These are phyloP conservation scores for Chironomus tepperi DNA, from an alignment of 1,140 invertebrate genomes.

Conservation along the genomic window DNA sequence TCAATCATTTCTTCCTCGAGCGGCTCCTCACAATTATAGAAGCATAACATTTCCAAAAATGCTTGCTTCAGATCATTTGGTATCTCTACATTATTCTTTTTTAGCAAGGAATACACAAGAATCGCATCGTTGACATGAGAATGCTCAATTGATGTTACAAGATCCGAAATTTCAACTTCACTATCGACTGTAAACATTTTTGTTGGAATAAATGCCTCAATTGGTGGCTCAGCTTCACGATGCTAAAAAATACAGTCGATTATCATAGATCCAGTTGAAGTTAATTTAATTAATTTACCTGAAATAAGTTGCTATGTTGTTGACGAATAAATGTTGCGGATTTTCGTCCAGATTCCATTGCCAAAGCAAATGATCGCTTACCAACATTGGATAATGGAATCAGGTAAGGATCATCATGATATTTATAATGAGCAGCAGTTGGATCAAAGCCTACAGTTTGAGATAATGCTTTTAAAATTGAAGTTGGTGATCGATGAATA, in stretches of 20 bases:
- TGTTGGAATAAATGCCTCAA: conserved; percentile 61
- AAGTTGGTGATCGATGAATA: conserved; percentile 66
- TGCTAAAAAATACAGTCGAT: conserved; percentile 32
- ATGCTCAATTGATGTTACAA: conserved; percentile 54
- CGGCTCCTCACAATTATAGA: conserved; percentile 62
- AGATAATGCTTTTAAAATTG: conserved; percentile 70
- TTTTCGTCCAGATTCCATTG: conserved; percentile 77
- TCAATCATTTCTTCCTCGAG: conserved; percentile 59
- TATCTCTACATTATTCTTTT: conserved; percentile 49
- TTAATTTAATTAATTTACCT: conserved; percentile 32
- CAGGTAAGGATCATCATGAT: conserved; percentile 82
- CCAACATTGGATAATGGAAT: conserved; percentile 65
- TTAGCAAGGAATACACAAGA: conserved; percentile 62
- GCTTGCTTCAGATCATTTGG: conserved; percentile 53
- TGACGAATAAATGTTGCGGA: conserved; percentile 76
- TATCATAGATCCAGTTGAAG: not conserved
- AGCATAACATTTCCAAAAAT: conserved; percentile 76
- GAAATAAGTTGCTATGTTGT: conserved; percentile 66
- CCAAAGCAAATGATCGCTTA: conserved; percentile 65
- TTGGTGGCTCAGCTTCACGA: conserved; percentile 46
- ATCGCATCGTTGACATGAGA: conserved; percentile 58
- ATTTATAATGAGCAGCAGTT: conserved; percentile 78
- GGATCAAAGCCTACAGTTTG: conserved; percentile 62
- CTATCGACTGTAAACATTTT: conserved; percentile 58
- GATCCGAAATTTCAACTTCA: conserved; percentile 46